Base-by-base conservation (phyloP, 2,113 vertebrate species). In the Myotis yumanensis region DNA sequence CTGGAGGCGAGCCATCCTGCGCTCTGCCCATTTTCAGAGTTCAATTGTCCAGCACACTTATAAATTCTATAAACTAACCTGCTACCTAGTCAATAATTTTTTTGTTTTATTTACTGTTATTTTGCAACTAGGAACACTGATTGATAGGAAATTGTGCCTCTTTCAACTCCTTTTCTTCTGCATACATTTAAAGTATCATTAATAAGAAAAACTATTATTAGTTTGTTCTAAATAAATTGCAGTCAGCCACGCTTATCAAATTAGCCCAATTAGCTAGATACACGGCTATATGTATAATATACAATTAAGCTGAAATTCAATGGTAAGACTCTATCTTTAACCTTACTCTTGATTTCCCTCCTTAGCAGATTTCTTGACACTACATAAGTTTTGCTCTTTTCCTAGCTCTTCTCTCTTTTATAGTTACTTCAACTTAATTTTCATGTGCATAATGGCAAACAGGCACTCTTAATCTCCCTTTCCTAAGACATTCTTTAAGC, bases 131-230 rank as follows among this genome's bases (percentile, higher is more conserved):
- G 40, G 12, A 73, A 46, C 2, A 16, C n/a, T 90, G 54, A 92
- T 25, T 84, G 68, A 77, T 69, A 43, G 16, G 68, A 94, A 90
- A 7, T 68, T 18, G 0, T 48, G 35, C 88, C 35, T 69, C 18
- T 90, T 86, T 93, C 51, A 76, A 52, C 1, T 66, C 7, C 52
- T 90, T 95, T 95, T 72, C 22, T 23, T 95, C 85, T 88, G 68
- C 51, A 92, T 92, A 92, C 77, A 96, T 96, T 95, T 95, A 97
- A 96, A 96, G 35, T 88, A 88, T 92, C 68, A 81, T 94, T 96
- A 93, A 88, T 95, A 96, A 96, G 68, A 35, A 85, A 93, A 82
- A 81, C 40, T 48, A 90, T 82, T 90, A 94, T 85, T 73, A 95
- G 66, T 93, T 95, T 95, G 30, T 51, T 80, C 90, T 93, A 87